phyloP scores from a whole-genome alignment of 2,888 invertebrate genomes.

The Incurvaria masculella region DNA sequence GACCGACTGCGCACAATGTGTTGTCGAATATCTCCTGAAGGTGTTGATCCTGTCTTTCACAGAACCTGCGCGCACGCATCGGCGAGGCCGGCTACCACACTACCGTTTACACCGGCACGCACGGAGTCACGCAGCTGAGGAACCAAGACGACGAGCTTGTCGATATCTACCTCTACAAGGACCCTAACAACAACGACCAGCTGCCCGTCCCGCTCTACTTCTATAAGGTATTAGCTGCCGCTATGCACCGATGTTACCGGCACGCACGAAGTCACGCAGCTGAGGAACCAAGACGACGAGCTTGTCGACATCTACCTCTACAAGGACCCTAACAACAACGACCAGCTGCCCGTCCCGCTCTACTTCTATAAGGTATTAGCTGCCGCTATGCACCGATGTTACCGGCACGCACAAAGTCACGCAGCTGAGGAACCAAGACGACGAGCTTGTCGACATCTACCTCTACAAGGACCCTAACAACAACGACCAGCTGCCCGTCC shows the following conservation, averaged over 20 bases:
- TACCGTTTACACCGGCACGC: slow-evolving; percentile 45
- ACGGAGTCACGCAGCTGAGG: slow-evolving; percentile 38
- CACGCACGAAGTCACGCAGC: slow-evolving; percentile 54
- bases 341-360: slow-evolving; percentile 37
- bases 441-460: slow-evolving; percentile 36
- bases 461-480: too few relatives aligned
- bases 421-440: slow-evolving; percentile 49
- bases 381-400: slow-evolving; percentile 29
- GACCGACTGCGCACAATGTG: too few relatives aligned
- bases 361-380: slow-evolving; percentile 48
- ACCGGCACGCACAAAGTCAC: slow-evolving; percentile 29
- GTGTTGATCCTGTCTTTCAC: slow-evolving; percentile 19
- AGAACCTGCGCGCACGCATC: slow-evolving; percentile 10
- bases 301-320: slow-evolving; percentile 39
- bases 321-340: too few relatives aligned
- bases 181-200: slow-evolving; percentile 28
- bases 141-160: slow-evolving; percentile 27
- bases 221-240: slow-evolving; percentile 49
- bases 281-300: slow-evolving; percentile 44
- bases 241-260: slow-evolving; percentile 51
- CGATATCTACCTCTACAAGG: too few relatives aligned
- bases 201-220: slow-evolving; percentile 41
- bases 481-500: slow-evolving; percentile 36
- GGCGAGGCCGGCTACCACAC: slow-evolving; percentile 5
- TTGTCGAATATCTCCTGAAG: slow-evolving; percentile 8